phyloP scores from a whole-genome alignment of 2,113 vertebrate genomes.

The Spheniscus mendiculus region DNA sequence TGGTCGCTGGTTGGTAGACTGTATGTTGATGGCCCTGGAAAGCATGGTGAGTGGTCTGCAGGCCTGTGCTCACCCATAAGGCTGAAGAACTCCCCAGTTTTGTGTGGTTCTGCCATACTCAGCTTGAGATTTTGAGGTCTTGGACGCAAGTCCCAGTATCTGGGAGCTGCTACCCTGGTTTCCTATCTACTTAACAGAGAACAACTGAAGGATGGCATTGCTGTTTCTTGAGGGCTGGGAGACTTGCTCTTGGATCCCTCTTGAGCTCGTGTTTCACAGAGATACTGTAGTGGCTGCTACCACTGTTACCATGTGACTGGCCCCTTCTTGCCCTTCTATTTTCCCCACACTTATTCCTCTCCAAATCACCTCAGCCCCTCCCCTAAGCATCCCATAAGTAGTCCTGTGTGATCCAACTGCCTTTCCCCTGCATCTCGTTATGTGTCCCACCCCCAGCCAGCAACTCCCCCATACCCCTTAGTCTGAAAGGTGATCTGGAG shows the following conservation, averaged over 20 bases:
- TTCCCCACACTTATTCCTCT: not conserved
- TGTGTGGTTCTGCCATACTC: not conserved
- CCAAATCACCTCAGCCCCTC: not conserved
- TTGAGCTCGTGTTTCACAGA: not conserved
- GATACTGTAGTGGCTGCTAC: not conserved
- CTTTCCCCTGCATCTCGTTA: not conserved
- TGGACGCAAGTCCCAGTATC: not conserved
- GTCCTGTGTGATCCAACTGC: not conserved
- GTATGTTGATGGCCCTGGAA: not conserved
- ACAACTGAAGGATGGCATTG: not conserved
- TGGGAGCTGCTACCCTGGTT: not conserved
- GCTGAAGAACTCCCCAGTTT: not conserved
- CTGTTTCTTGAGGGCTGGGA: not conserved
- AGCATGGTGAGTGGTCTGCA: not conserved
- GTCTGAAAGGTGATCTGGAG: not conserved
- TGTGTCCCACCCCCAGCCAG: not conserved
- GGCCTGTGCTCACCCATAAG: not conserved
- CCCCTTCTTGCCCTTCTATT: not conserved
- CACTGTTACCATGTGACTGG: rapidly evolving
- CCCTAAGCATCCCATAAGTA: not conserved
- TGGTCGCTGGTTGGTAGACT: not conserved
- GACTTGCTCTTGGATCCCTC: not conserved
- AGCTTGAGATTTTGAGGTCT: not conserved
- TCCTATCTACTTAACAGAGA: not conserved
- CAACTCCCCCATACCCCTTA: not conserved